These are phyloP conservation scores for Calidris pugnax DNA, from an alignment of 2,113 vertebrate genomes.

Conservation along the genomic window DNA sequence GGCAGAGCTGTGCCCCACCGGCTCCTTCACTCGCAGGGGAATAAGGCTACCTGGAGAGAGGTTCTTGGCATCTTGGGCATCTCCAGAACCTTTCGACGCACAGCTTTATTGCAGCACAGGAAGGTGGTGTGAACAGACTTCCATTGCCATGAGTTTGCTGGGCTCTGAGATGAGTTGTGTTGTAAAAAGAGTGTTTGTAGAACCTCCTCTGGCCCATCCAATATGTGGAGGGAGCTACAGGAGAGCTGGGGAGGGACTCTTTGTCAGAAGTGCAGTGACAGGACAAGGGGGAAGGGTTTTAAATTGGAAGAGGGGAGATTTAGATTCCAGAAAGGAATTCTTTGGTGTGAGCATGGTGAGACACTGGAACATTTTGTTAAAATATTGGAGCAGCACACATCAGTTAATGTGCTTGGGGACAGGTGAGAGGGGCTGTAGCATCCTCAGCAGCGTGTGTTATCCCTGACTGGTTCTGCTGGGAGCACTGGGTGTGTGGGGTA, in stretches of 20 bases:
- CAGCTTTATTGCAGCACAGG: not conserved
- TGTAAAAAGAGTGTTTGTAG: not conserved
- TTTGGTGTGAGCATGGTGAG: too few relatives aligned
- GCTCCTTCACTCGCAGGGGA: not conserved
- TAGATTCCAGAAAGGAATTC: too few relatives aligned
- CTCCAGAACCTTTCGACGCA: not conserved
- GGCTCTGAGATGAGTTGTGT: not conserved
- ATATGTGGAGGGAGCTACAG: too few relatives aligned
- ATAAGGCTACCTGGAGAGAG: not conserved
- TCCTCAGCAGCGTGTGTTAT: rapidly evolving
- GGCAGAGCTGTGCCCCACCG: not conserved
- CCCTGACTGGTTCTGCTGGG: not conserved
- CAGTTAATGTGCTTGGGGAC: not conserved
- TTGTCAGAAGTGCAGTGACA: too few relatives aligned
- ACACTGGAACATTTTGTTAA: too few relatives aligned
- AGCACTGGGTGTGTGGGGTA: rapidly evolving
- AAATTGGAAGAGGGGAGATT: too few relatives aligned
- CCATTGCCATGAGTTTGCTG: rapidly evolving
- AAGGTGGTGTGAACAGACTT: not conserved
- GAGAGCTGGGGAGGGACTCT: too few relatives aligned
- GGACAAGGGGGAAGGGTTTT: too few relatives aligned
- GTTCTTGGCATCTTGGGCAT: not conserved
- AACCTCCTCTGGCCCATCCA: not conserved
- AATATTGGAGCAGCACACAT: too few relatives aligned
- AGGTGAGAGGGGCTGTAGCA: not conserved